A percentile compares a stretch with the other conserved stretches of the same genome.
phyloP scores from a whole-genome alignment of 2,113 vertebrate genomes.

The Scolopax mira region DNA sequence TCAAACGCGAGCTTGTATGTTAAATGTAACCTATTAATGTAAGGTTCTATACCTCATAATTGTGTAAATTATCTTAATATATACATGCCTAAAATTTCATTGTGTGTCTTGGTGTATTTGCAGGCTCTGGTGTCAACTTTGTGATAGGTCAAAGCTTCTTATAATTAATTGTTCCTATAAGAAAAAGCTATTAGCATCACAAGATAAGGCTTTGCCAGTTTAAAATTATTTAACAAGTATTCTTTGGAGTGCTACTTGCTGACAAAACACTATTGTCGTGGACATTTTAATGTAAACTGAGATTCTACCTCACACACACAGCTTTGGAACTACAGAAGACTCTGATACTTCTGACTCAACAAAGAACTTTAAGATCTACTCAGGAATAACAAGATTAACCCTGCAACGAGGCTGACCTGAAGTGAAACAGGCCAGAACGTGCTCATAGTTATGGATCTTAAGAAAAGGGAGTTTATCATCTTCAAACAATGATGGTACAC shows the following conservation, averaged over 20 bases:
- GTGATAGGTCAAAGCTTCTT: not conserved
- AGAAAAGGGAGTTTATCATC: not conserved
- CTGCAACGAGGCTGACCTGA: not conserved
- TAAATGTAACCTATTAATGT: not conserved
- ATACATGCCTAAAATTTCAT: not conserved
- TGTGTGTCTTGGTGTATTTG: not conserved
- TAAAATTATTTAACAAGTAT: not conserved
- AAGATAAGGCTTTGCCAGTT: not conserved
- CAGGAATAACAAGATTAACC: not conserved
- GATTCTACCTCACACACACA: not conserved
- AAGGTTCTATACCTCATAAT: not conserved
- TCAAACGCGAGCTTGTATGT: not conserved
- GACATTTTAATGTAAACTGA: not conserved
- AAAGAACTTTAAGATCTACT: not conserved
- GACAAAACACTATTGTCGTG: not conserved
- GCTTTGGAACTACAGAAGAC: not conserved
- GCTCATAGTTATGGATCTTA: not conserved
- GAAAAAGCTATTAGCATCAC: not conserved
- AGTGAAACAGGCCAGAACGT: not conserved
- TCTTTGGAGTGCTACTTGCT: not conserved
- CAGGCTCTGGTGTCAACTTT: not conserved
- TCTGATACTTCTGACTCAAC: not conserved
- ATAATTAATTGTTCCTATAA: not conserved
- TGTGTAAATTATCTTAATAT: not conserved
- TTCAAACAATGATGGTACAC: not conserved